Evolutionary conservation across 2,113 vertebrate genomes (phyloP), one percentile per base, ranked within the genome.

Genomic region (Python bivittatus): DNA sequence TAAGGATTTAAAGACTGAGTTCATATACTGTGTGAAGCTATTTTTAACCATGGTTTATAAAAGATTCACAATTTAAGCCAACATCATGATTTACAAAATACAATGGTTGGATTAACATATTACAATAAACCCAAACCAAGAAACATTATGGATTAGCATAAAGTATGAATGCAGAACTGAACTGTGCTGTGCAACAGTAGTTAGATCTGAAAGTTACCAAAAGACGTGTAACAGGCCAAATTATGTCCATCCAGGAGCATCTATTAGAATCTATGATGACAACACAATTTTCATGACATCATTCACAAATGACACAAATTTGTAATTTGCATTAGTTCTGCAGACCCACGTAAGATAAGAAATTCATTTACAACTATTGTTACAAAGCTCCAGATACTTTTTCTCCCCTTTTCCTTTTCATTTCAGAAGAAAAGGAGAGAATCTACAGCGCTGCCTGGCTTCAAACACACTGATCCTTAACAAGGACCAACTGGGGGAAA

Each of bases 371-470:
- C 86, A 88, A 58, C 27, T 88, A 86, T 84, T 58, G 54, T 58
- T 88, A 8, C 42, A 61, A 56, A 2, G 2, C 5, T 84, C 64
- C 13, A 42, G 11, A 23, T 60, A 33, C 3, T 11, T 48, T 4
- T 88, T 20, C 20, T 27, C 22, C 44, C 29, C 92, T 92, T 93
- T 86, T 90, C 93, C 95, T 94, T 48, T 48, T 48, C 48, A 7
- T 94, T 94, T 95, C 93, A 95, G 95, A 95, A 94, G 87, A 88
- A 91, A 52, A 64, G 92, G 42, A 90, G 25, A 93, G 27, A 10
- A 84, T 68, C 93, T 27, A 11, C 92, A 57, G 93, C 88, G 11
- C 0, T 4, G 86, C 29, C 29, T 89, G 89, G 93, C 92, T 92
- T 42, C 61, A 27, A 86, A 90, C 29, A 22, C 87, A 88, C 91